These are phyloP conservation scores for Hyles vespertilio DNA, from an alignment of 1,140 invertebrate species.

Conservation along the genomic window DNA sequence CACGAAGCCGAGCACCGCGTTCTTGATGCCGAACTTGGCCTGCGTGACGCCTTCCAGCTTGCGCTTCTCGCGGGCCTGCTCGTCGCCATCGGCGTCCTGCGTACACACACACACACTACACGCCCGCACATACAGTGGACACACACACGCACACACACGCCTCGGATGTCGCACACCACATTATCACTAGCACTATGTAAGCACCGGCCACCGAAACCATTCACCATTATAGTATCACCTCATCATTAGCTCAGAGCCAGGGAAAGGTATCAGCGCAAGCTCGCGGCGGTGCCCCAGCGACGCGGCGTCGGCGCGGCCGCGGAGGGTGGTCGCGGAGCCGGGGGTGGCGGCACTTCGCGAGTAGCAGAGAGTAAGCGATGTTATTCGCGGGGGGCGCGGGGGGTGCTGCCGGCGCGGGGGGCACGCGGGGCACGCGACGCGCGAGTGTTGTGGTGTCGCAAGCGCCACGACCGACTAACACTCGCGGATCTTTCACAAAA, in stretches of 20 bases:
- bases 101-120: constrained; percentile 41
- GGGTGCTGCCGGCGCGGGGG: not conserved
- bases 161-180: not conserved
- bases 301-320: too few species aligned
- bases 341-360: too few species aligned
- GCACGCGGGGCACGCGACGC: not conserved
- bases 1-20: constrained; percentile 85
- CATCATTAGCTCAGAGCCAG: not conserved
- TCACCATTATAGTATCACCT: constrained; percentile 7
- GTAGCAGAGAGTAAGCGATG: too few species aligned
- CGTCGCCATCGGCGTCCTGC: constrained; percentile 55
- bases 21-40: constrained; percentile 83
- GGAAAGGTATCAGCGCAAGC: too few species aligned
- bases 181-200: constrained; percentile 6
- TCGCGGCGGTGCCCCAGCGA: too few species aligned
- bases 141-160: constrained; percentile 14
- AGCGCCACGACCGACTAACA: constrained; percentile 11
- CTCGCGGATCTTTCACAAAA: constrained; percentile 7
- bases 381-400: not conserved
- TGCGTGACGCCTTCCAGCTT: constrained; percentile 81
- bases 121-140: constrained; percentile 4
- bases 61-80: constrained; percentile 79
- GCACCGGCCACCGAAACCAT: constrained; percentile 1
- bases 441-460: constrained; percentile 6
- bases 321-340: too few species aligned